Evolutionary conservation across 2,888 invertebrate genomes (phyloP).

Genomic region (Dendrolimus pini): DNA sequence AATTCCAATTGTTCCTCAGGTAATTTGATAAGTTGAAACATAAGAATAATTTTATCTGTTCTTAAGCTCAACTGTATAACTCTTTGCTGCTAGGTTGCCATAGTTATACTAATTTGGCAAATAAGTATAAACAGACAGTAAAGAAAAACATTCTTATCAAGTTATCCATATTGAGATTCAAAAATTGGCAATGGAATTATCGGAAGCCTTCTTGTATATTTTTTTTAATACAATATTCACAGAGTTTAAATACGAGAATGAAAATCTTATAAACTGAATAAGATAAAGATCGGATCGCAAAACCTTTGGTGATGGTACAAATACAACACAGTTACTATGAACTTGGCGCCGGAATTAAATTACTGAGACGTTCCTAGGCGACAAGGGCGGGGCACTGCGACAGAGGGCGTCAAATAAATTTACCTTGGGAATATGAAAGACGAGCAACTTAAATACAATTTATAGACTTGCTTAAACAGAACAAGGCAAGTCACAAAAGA

Average conservation of each 20-base stretch:
- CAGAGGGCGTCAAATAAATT: conserved; percentile 8
- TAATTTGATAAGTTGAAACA: no score
- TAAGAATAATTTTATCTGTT: no score
- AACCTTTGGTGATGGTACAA: conserved; percentile 7
- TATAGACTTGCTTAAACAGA: neutral
- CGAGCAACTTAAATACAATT: neutral
- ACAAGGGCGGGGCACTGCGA: conserved; percentile 22
- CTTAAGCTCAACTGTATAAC: no score
- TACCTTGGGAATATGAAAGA: conserved; percentile 1
- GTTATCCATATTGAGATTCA: no score
- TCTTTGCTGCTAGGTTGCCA: no score
- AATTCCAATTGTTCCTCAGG: no score
- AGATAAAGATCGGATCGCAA: conserved; percentile 7
- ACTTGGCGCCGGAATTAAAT: conserved; percentile 31
- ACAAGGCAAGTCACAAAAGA: no score
- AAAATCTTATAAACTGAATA: conserved; percentile 5
- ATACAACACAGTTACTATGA: conserved; percentile 23
- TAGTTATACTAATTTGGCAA: no score
- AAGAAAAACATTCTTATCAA: no score
- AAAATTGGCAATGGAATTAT: no score
- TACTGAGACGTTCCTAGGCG: conserved; percentile 21
- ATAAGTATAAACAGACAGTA: no score
- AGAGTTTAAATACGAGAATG: conserved; percentile 17
- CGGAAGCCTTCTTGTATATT: no score
- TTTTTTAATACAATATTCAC: conserved; percentile 24